Evolutionary conservation across 1,140 invertebrate species (phyloP).

Genomic region (Globodera rostochiensis): DNA sequence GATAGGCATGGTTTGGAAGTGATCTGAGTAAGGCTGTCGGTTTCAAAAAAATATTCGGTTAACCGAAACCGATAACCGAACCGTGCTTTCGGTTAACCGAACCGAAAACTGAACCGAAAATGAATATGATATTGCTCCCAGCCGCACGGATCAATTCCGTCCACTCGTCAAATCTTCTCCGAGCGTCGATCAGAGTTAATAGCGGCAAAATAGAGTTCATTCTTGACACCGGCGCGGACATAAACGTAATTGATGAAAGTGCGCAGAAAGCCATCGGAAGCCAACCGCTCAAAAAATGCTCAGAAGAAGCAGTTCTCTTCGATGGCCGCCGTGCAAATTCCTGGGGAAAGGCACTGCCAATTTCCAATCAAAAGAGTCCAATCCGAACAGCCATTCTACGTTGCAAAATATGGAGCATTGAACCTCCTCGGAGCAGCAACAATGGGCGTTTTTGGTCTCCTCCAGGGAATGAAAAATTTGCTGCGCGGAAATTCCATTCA

Average conservation of each 20-base stretch:
- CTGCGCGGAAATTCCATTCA: background rate
- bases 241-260: background rate
- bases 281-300: background rate
- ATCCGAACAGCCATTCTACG: background rate
- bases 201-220: background rate
- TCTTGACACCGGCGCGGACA: background rate
- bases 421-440: background rate
- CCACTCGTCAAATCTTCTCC: background rate
- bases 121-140: no score
- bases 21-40: no score
- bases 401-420: background rate
- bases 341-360: background rate
- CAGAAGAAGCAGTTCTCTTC: background rate
- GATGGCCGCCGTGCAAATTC: background rate
- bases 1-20: no score
- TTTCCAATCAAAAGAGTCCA: background rate
- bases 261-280: background rate
- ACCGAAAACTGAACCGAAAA: no score
- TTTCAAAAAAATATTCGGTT: no score
- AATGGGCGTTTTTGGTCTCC: background rate
- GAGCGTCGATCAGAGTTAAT: background rate
- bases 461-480: background rate
- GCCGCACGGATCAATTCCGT: background rate
- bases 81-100: no score
- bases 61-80: no score